Conservation (phyloP, 2,113 vertebrate species). For the Cariama cristata region DNA sequence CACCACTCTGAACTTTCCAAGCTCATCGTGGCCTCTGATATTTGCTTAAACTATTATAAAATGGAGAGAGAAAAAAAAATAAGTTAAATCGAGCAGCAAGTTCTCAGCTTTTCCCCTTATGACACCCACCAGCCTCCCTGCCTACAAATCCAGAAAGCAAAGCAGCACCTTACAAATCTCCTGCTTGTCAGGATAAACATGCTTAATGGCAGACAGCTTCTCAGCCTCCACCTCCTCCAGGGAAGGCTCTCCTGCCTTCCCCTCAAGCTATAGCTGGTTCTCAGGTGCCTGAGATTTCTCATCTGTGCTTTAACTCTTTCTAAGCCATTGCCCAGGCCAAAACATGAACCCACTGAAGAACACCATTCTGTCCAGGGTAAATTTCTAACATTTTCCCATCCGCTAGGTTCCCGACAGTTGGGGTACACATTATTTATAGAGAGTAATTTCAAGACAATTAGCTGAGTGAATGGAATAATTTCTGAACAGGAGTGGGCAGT, state of each 20-base stretch:
- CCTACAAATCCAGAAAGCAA: not conserved
- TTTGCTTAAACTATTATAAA: constrained; percentile 6
- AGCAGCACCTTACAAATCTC: not conserved
- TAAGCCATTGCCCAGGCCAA: not conserved
- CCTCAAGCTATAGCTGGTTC: not conserved
- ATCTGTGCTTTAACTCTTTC: not conserved
- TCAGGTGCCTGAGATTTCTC: not conserved
- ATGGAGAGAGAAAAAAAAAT: not conserved
- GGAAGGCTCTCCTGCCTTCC: not conserved
- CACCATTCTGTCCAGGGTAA: not conserved
- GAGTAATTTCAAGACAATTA: not conserved
- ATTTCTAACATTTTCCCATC: not conserved
- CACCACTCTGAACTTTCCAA: not conserved
- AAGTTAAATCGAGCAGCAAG: constrained; percentile 22
- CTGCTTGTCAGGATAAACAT: constrained; percentile 18
- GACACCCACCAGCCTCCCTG: not conserved
- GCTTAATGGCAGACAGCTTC: not conserved
- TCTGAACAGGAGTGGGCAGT: not conserved
- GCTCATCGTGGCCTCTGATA: not conserved
- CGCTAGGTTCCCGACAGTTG: not conserved
- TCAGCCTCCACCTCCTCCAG: not conserved
- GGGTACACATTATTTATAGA: not conserved
- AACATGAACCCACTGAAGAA: fast-evolving
- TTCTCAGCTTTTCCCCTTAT: constrained; percentile 20
- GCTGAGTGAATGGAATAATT: not conserved